Conservation (phyloP, 2,113 vertebrate species). For the Ictalurus furcatus region DNA sequence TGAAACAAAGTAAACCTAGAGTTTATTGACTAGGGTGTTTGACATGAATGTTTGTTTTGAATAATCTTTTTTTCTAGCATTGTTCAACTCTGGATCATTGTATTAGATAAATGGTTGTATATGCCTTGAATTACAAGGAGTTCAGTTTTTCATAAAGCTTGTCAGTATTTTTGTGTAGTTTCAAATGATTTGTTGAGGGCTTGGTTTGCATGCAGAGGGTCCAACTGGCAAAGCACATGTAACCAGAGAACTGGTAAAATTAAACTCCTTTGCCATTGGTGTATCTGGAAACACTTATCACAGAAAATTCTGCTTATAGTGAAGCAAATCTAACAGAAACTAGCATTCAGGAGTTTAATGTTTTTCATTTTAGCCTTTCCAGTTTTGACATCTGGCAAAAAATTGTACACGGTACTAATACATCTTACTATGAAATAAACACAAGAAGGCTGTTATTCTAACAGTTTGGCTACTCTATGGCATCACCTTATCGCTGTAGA, state of each 20-base stretch:
- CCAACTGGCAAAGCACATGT: slow-evolving; percentile 15
- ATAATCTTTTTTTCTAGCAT: slow-evolving; percentile 9
- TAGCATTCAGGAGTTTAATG: slow-evolving; percentile 4
- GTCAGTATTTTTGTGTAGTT: slow-evolving; percentile 10
- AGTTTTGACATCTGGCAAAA: slow-evolving; percentile 7
- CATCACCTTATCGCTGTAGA: slow-evolving; percentile 42
- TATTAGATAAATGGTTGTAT: slow-evolving; percentile 33
- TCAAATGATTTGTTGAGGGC: slow-evolving; percentile 32
- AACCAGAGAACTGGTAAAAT: slow-evolving; percentile 30
- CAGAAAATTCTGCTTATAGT: slow-evolving; percentile 9
- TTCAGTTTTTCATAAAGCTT: slow-evolving; percentile 33
- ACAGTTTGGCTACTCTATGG: slow-evolving; percentile 30
- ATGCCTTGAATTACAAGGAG: slow-evolving; percentile 4
- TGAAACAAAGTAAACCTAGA: slow-evolving; percentile 31
- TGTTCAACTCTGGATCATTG: slow-evolving; percentile 33
- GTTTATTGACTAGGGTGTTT: slow-evolving; percentile 31
- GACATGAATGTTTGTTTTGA: slow-evolving; percentile 34
- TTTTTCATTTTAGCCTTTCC: slow-evolving; percentile 17
- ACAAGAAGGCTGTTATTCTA: slow-evolving; percentile 28
- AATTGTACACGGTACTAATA: not conserved
- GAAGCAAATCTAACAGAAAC: slow-evolving; percentile 5
- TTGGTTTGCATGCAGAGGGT: slow-evolving; percentile 5
- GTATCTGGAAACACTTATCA: slow-evolving; percentile 19
- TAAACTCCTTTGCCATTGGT: not conserved
- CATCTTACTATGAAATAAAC: not conserved